phyloP scores from a whole-genome alignment of 1,140 invertebrate genomes.

The Calephelis nemesis region DNA sequence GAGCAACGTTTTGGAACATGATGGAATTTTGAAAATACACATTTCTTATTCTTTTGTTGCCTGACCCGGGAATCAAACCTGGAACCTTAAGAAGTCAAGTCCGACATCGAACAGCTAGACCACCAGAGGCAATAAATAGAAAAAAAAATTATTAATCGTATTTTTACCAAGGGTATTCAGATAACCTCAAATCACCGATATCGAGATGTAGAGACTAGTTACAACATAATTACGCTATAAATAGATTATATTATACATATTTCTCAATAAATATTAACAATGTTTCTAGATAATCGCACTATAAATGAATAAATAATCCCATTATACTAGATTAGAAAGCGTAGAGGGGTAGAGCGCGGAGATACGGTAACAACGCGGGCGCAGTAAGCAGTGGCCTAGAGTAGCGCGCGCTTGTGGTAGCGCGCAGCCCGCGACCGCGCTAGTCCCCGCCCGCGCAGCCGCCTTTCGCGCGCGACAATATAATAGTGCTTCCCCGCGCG shows the following conservation, averaged over 20 bases:
- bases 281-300: conserved; percentile 40
- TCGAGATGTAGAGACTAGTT: background rate
- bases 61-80: too few relatives aligned
- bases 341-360: conserved; percentile 52
- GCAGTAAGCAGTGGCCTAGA: conserved; percentile 34
- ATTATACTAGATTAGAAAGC: conserved; percentile 63
- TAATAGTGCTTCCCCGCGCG: conserved; percentile 57
- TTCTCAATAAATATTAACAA: background rate
- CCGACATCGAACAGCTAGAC: too few relatives aligned
- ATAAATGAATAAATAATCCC: conserved; percentile 51
- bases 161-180: background rate
- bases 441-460: conserved; percentile 1
- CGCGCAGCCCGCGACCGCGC: conserved; percentile 38
- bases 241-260: background rate
- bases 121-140: too few relatives aligned
- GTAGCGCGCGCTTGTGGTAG: conserved; percentile 40
- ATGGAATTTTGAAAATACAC: too few relatives aligned
- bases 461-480: conserved; percentile 46
- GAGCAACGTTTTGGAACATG: too few relatives aligned
- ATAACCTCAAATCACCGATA: background rate
- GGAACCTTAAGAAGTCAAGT: too few relatives aligned
- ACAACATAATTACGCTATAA: conserved; percentile 1
- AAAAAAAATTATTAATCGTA: background rate
- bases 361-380: conserved; percentile 36
- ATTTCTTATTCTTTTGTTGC: too few relatives aligned